A percentile compares a stretch with the other conserved stretches of the same genome.
Evolutionary conservation across 2,113 vertebrate genomes (phyloP).

Genomic region (mouse (Mus musculus)): GRCm39 chr16:96780501-96781000

Average conservation of each 20-base stretch:
- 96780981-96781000: not conserved
- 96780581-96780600: no score
- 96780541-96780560: no score
- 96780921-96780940: not conserved
- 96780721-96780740: accelerated
- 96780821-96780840: accelerated
- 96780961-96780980: not conserved
- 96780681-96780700: not conserved
- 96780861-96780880: no score
- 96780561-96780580: no score
- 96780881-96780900: not conserved
- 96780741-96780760: accelerated
- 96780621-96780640: no score
- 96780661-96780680: not conserved
- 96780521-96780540: no score
- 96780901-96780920: not conserved
- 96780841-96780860: not conserved
- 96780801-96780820: accelerated
- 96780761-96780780: not conserved
- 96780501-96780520: no score
- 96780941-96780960: not conserved
- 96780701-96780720: not conserved
- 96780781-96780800: accelerated
- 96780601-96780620: no score
- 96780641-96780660: no score